Evolutionary conservation across 2,888 invertebrate genomes (phyloP), one percentile per base, ranked within the genome.

Genomic region (Phengaris alcon): DNA sequence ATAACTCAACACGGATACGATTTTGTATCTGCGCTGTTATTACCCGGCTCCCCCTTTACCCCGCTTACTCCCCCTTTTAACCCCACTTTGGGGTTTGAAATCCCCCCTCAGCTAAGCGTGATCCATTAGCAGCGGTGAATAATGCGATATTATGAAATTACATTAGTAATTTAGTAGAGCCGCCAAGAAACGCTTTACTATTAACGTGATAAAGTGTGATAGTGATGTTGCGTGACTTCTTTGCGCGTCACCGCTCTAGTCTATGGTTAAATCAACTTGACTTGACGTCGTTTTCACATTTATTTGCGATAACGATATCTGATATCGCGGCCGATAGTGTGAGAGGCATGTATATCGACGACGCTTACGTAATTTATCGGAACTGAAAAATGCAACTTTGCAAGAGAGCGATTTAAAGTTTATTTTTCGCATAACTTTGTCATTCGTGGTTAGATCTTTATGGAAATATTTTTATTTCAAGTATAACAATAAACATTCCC

Each of bases 1-100:
- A 74, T 75, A 74, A 70, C 73, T 70, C 75, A 77, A 75, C 72
- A 77, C 73, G 73, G 75, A 74, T 77, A 77, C 68, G 75, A 77
- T 75, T 76, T 68, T 74, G 75, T 74, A 75, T 75, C 75, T 52
- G 35, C 12, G 76, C 73, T 22, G 51, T 76, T 76, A 77, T 76
- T 77, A 46, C 69, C 6, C 35, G 8, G n/a, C 22, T n/a, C 9
- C 48, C 22, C 51, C 15, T 64, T 64, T 64, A 64, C 59, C 22
- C 22, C 59, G 59, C 59, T 10, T 3, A 52, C 52, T 52, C 52
- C 52, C 52, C 52, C 4, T 35, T 35, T 35, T 35, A 35, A 3
- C 35, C 35, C 3, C 0, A 12, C 10, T 10, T 8, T 10, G 64
- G 64, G 64, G 35, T 15, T 48, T 13, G 8, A 5, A 15, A 68